Conservation (phyloP, 2,888 invertebrate species). For the Sceliomorpha sp. region DNA sequence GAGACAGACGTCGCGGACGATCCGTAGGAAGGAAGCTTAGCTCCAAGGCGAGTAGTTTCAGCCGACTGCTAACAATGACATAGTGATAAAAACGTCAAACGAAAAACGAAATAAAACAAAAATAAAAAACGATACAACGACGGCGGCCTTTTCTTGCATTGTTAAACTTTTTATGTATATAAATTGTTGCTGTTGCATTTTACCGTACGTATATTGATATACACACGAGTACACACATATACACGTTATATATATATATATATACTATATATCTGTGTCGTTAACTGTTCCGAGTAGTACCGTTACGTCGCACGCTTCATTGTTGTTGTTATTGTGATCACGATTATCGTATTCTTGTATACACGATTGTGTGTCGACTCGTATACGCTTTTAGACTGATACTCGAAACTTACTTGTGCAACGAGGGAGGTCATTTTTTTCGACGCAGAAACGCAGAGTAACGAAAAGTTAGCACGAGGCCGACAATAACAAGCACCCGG, state of each 20-base stretch:
- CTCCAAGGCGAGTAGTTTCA: neutral
- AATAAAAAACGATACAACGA: constrained; percentile 41
- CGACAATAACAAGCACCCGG: too few relatives aligned
- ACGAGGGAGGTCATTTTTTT: constrained; percentile 38
- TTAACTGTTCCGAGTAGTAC: constrained; percentile 15
- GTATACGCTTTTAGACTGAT: neutral
- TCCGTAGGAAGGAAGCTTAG: too few relatives aligned
- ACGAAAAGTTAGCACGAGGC: too few relatives aligned
- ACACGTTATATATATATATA: neutral
- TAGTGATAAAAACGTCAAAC: too few relatives aligned
- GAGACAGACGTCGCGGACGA: neutral
- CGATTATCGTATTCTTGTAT: constrained; percentile 7
- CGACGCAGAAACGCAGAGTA: too few relatives aligned
- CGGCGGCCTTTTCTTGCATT: constrained; percentile 31
- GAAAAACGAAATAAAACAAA: too few relatives aligned
- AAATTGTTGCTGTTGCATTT: constrained; percentile 19
- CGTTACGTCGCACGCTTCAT: neutral
- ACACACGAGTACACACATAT: neutral
- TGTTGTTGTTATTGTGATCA: constrained; percentile 10
- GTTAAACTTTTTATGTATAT: constrained; percentile 4
- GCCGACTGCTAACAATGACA: neutral
- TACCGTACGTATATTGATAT: constrained; percentile 1
- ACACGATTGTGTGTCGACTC: neutral
- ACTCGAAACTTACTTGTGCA: too few relatives aligned
- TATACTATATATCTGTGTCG: constrained; percentile 4